Conservation (phyloP, 2,797 vertebrate species). For the Lepidocolaptes lacrymiger region DNA sequence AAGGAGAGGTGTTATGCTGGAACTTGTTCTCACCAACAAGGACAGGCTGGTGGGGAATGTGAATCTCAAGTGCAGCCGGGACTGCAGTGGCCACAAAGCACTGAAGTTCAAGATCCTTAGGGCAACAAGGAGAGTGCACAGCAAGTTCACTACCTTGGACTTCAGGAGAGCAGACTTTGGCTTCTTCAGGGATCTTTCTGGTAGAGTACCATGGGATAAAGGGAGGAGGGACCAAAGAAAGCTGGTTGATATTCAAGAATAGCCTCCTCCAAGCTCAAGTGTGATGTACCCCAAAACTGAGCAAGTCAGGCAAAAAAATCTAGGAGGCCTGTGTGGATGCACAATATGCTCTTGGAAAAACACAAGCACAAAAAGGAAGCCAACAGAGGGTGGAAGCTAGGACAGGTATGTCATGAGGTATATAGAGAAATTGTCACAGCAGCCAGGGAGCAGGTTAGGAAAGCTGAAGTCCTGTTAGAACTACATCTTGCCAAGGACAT, state of each 20-base stretch:
- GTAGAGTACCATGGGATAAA: not conserved
- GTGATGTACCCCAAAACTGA: not conserved
- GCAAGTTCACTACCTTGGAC: not conserved
- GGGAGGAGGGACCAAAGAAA: not conserved
- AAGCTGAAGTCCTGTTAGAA: not conserved
- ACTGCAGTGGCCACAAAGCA: not conserved
- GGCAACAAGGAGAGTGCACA: not conserved
- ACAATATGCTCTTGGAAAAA: not conserved
- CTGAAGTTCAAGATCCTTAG: not conserved
- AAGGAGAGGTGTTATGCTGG: not conserved
- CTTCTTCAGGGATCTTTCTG: not conserved
- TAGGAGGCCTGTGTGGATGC: not conserved
- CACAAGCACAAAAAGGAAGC: not conserved
- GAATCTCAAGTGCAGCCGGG: not conserved
- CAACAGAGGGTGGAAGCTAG: not conserved
- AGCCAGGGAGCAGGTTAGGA: not conserved
- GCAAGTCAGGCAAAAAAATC: not conserved
- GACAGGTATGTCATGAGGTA: not conserved
- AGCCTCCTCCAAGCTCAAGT: not conserved
- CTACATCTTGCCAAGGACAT: not conserved
- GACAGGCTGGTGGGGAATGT: not conserved
- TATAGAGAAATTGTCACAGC: not conserved
- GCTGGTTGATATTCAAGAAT: not conserved
- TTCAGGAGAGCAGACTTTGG: not conserved
- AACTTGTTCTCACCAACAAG: not conserved